These are phyloP conservation scores for Scolopax mira DNA, from an alignment of 2,113 vertebrate genomes.

Conservation along the genomic window DNA sequence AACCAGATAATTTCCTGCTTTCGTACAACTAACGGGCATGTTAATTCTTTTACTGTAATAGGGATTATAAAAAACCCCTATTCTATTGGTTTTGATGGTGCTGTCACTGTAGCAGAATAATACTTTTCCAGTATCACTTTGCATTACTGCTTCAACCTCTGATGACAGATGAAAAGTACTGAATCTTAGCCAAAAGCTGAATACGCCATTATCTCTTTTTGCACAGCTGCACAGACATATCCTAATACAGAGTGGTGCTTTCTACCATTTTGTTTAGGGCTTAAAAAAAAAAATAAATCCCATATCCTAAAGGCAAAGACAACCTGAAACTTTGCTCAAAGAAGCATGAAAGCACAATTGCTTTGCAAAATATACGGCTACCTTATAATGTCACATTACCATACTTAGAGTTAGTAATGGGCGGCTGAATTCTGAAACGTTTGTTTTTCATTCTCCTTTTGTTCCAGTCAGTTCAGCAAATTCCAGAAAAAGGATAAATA, in stretches of 20 bases:
- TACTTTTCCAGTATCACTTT: constrained; percentile 47
- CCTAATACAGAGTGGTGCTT: background rate
- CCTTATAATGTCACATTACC: constrained; percentile 48
- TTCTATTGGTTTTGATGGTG: constrained; percentile 52
- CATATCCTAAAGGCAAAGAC: constrained; percentile 50
- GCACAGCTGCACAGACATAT: constrained; percentile 56
- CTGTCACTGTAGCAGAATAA: constrained; percentile 55
- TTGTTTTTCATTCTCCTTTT: background rate
- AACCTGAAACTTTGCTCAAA: constrained; percentile 60
- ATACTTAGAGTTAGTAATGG: constrained; percentile 15
- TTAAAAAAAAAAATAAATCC: background rate
- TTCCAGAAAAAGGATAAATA: constrained; percentile 7
- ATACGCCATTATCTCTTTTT: constrained; percentile 66
- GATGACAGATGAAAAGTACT: constrained; percentile 65
- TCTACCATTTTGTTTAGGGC: constrained; percentile 38
- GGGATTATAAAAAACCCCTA: background rate
- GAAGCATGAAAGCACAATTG: constrained; percentile 54
- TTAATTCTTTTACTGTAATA: constrained; percentile 37
- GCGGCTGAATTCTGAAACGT: background rate
- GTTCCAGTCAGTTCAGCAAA: constrained; percentile 22
- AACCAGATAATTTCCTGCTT: constrained; percentile 21
- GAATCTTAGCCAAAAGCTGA: constrained; percentile 69
- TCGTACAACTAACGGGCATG: background rate
- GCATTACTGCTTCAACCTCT: constrained; percentile 56
- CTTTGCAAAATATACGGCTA: background rate